These are phyloP conservation scores for Artemia sinica DNA, from an alignment of 2,888 invertebrate genomes.

Conservation along the genomic window DNA sequence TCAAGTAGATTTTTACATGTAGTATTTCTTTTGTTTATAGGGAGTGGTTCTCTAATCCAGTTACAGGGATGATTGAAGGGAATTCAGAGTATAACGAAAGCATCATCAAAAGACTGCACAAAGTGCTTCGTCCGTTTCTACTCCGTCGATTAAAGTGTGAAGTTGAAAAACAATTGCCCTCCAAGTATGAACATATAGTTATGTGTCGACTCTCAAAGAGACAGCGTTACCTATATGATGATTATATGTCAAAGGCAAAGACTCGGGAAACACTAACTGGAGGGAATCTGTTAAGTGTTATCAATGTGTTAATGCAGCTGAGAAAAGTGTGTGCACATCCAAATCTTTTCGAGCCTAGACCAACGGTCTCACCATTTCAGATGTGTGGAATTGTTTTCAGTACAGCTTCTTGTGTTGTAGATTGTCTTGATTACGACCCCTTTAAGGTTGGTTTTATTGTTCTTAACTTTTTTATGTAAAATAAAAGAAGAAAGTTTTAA, in stretches of 20 bases:
- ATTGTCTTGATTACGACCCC: constrained; percentile 51
- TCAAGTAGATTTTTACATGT: no score
- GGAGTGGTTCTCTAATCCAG: constrained; percentile 96
- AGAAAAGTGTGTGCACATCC: constrained; percentile 97
- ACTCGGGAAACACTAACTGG: constrained; percentile 80
- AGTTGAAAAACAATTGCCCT: constrained; percentile 93
- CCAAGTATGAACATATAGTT: constrained; percentile 86
- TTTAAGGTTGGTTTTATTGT: constrained; percentile 40
- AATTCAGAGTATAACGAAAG: constrained; percentile 76
- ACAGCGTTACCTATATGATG: constrained; percentile 92
- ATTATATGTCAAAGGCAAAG: constrained; percentile 91
- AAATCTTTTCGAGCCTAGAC: constrained; percentile 89
- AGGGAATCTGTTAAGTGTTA: constrained; percentile 84
- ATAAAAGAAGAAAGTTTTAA: no score
- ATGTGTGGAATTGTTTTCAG: constrained; percentile 53
- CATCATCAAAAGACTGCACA: constrained; percentile 70
- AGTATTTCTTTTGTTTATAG: constrained; percentile 34
- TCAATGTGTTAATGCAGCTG: constrained; percentile 90
- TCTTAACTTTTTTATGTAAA: no score
- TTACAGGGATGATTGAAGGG: constrained; percentile 88
- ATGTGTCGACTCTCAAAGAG: constrained; percentile 85
- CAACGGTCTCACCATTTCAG: constrained; percentile 82
- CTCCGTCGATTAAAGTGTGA: constrained; percentile 76
- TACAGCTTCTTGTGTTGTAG: constrained; percentile 53
- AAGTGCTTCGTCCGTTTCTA: constrained; percentile 83